Evolutionary conservation across 2,888 invertebrate species (phyloP).

Genomic region (Theretra japonica): DNA sequence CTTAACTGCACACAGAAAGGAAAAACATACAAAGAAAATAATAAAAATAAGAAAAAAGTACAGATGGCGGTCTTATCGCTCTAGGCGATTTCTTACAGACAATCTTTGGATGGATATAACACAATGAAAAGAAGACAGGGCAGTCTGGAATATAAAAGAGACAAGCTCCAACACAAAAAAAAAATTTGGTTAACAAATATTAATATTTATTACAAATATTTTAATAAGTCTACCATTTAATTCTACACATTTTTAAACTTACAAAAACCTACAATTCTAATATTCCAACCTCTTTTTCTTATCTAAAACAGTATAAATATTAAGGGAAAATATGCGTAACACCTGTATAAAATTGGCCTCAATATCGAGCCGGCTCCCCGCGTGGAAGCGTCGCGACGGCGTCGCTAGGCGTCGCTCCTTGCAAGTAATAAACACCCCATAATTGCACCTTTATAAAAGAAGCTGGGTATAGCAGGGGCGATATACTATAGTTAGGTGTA

Average conservation of each 20-base stretch:
- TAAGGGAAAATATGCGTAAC: slow-evolving; percentile 31
- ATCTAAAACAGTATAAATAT: background rate
- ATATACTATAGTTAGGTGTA: background rate
- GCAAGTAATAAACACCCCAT: slow-evolving; percentile 56
- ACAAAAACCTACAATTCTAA: background rate
- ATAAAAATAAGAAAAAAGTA: no score
- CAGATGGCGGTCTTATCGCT: no score
- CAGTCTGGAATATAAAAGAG: no score
- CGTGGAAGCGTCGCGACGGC: slow-evolving; percentile 43
- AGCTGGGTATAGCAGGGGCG: background rate
- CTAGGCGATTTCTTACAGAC: no score
- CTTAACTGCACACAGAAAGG: no score
- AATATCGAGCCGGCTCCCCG: slow-evolving; percentile 46
- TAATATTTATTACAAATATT: no score
- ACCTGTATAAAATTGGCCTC: slow-evolving; percentile 45
- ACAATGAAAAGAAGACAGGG: no score
- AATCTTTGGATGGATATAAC: no score
- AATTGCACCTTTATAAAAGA: slow-evolving; percentile 26
- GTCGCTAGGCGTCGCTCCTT: slow-evolving; percentile 63
- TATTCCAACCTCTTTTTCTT: background rate
- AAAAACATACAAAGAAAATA: no score
- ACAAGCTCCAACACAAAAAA: no score
- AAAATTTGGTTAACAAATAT: no score
- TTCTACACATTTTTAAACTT: background rate
- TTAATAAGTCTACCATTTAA: background rate